Base-by-base conservation (phyloP, 2,113 vertebrate species). In the Phrynocephalus versicolor region DNA sequence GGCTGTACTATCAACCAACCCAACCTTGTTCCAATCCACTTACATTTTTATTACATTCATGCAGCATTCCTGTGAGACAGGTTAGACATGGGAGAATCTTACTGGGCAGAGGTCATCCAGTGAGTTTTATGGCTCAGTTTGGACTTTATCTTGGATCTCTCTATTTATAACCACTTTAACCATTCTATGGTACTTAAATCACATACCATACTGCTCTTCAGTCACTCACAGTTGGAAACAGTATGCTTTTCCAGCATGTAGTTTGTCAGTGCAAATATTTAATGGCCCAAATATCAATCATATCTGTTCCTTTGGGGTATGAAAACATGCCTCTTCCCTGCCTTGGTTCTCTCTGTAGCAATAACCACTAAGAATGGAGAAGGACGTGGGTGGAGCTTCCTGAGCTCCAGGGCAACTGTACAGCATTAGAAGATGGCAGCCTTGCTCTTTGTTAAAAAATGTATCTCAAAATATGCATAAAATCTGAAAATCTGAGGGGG, bases 161-260 rank as follows among this genome's bases (percentile, higher is more conserved):
- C 45, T 51, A 51, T 6, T 51, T 51, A 10, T 51, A 51, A 51
- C 45, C 45, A 51, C 10, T 51, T 51, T 51, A 51, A 51, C 45
- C 45, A 51, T 51, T 51, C 45, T 51, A 51, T 10, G 5, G 45
- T 51, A 51, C 45, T 51, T 51, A 6, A 51, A 51, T 51, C 45
- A 51, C 45, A 51, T 51, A 51, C 45, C 45, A 51, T 10, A 51
- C 45, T 51, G 27, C 3, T 27, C 64, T 67, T 13, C 64, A 67
- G 30, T 30, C 23, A 67, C 30, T 27, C 6, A 30, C 30, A 37
- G 6, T 19, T 30, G 39, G 10, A 79, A 72, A 37, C 27, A 88
- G 35, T 35, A 79, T 67, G 51, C 7, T 0, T 92, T 23, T 79
- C 45, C n/a, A 65, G 25, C 75, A 78, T 73, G 0, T 0, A 79